These are phyloP conservation scores for Zaprionus nigranus DNA, from an alignment of 1,140 invertebrate genomes.

Conservation along the genomic window DNA sequence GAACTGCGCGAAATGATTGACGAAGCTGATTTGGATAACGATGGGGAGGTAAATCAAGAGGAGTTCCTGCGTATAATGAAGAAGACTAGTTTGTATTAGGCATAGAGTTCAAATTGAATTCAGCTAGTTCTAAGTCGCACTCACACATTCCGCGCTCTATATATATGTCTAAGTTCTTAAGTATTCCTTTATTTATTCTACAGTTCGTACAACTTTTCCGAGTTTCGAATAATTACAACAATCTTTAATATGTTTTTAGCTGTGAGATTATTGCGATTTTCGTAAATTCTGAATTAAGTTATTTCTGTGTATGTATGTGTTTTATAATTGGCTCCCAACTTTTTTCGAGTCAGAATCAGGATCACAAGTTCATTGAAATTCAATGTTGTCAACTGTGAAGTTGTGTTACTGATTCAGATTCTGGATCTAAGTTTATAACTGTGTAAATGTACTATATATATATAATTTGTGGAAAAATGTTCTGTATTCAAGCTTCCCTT, in stretches of 20 bases:
- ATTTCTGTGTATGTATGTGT: background rate
- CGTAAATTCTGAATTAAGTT: background rate
- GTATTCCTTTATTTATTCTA: slow-evolving; percentile 14
- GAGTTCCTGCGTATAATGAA: slow-evolving; percentile 99
- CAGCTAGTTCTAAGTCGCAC: slow-evolving; percentile 35
- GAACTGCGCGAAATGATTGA: slow-evolving; percentile 99
- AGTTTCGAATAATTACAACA: background rate
- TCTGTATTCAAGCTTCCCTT: background rate
- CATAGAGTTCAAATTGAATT: slow-evolving; percentile 31
- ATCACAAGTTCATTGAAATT: background rate
- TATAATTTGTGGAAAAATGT: background rate
- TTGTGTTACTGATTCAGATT: background rate
- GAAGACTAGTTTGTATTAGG: slow-evolving; percentile 97
- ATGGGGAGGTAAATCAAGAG: slow-evolving; percentile 97
- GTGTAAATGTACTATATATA: background rate
- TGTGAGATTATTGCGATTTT: background rate
- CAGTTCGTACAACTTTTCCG: background rate
- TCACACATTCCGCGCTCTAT: slow-evolving; percentile 25
- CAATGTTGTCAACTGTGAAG: background rate
- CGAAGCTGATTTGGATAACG: slow-evolving; percentile 97
- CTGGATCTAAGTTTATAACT: background rate
- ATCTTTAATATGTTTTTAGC: background rate
- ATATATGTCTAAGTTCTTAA: slow-evolving; percentile 29
- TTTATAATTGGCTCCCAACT: background rate
- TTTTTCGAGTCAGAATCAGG: background rate